Base-by-base conservation (phyloP, 2,113 vertebrate genomes). In the Gulo gulo region DNA sequence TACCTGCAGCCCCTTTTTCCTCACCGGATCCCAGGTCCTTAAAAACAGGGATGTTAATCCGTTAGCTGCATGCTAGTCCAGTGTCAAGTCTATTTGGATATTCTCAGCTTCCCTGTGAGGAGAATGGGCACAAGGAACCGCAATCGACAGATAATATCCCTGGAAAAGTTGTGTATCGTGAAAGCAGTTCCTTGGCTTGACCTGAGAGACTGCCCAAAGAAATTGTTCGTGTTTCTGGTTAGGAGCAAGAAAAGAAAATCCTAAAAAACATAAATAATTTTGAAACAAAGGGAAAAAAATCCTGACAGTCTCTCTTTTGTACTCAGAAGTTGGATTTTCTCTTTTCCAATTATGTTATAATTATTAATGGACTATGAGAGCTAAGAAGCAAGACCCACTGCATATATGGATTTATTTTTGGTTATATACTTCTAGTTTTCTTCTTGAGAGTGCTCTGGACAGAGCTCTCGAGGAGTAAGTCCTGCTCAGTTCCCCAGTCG, bases 161-260 rank as follows among this genome's bases (percentile, higher is more conserved):
- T n/a, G 52, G 50, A 26, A 83, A 91, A 45, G 26, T 67, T 81
- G 29, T 57, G 11, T 69, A 71, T 81, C 61, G 52, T 52, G 69
- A 78, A 89, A 69, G 47, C 1, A 9, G 26, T 74, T 61, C 45
- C 24, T 26, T 92, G 34, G 18, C 12, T n/a, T 16, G 8, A 18
- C 29, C 80, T 71, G 23, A 9, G 20, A 61, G 23, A 47, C 8
- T 34, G 1, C 21, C 80, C 57, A 76, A 90, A 95, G 63, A 88
- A 83, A 80, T 59, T 15, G 42, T 4, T 31, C 92, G 12, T 74
- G 42, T 73, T 96, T 90, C 29, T 76, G 26, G 10, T 57, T 6
- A 90, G 65, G 18, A 91, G 42, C 42, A 83, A 96, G 78, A 83
- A 39, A 86, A 91, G 63, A 84, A 92, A 88, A 78, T 47, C 42